These are phyloP conservation scores for Merodon equestris DNA, from an alignment of 2,888 invertebrate genomes.

Conservation along the genomic window DNA sequence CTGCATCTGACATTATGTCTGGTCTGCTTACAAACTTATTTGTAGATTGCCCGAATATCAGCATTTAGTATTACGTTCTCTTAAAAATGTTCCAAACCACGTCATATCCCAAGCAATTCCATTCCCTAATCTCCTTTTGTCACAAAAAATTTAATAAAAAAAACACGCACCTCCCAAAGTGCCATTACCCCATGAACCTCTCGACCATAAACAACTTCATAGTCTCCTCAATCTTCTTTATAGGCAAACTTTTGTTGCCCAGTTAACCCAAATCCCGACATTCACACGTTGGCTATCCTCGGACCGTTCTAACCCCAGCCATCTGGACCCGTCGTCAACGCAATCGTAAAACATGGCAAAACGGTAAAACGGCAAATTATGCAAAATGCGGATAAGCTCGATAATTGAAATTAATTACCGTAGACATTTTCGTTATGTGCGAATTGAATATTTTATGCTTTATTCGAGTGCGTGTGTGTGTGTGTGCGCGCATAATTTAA, in stretches of 20 bases:
- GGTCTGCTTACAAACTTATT: too few species aligned
- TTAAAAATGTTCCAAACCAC: too few species aligned
- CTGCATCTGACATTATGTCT: too few species aligned
- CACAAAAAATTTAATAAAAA: too few species aligned
- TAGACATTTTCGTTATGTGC: conserved; percentile 67
- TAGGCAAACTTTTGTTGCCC: conserved; percentile 39
- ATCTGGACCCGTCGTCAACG: too few species aligned
- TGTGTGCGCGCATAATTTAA: conserved; percentile 70
- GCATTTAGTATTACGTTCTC: too few species aligned
- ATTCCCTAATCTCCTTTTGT: too few species aligned
- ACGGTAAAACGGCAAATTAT: conserved; percentile 67
- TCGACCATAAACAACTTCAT: conserved; percentile 15
- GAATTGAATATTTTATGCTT: conserved; percentile 69
- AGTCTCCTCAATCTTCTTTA: conserved; percentile 43
- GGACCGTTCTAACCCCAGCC: not conserved
- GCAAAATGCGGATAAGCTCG: conserved; percentile 70
- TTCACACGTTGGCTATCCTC: conserved; percentile 31
- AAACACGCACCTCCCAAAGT: too few species aligned
- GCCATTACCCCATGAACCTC: not conserved
- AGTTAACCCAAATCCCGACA: conserved; percentile 55
- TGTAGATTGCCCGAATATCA: too few species aligned
- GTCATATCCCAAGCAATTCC: too few species aligned
- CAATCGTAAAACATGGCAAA: too few species aligned
- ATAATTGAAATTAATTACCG: conserved; percentile 72
- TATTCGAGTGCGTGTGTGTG: conserved; percentile 16